Base-by-base conservation (phyloP, 2,797 vertebrate species). In the Bucorvus abyssinicus region DNA sequence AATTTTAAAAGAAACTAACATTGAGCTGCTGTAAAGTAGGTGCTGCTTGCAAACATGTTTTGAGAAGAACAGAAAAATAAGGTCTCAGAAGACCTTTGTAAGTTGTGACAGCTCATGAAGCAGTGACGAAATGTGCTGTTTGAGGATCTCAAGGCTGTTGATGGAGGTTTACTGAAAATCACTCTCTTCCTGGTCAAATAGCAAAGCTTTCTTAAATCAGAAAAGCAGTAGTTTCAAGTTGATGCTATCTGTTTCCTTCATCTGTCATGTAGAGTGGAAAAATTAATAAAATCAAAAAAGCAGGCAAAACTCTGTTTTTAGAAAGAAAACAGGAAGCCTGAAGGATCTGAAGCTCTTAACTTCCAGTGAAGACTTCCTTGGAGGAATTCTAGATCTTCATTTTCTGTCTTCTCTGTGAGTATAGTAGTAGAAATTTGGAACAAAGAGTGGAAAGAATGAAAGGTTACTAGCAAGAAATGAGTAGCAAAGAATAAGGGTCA, bases 381-480 rank as follows among this genome's bases (percentile, higher is more conserved):
- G 6, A 74, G 42, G 38, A 83, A 45, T 57, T 16, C 11, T 78
- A 23, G 6, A 6, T 90, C 52, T 69, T 61, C 17, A 8, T 82
- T 71, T 81, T 93, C 67, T 77, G 61, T 53, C 38, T 29, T 79
- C 57, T 81, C 20, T 4, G 1, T 65, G 47, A 94, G 42, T 34
- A 55, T 11, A 42, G 77, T 67, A 83, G 67, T 83, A 93, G 83
- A 93, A 92, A 64, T 87, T 79, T 96, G 94, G 95, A 96, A 29
- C 49, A 75, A 40, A 34, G 59, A 84, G 69, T 94, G 91, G 92
- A 97, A 96, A 97, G 84, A 96, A 95, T 59, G 36, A 93, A 91
- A 84, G 38, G 32, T 83, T 93, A 42, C 71, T 92, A 85, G 70
- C 64, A 81, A 90, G 67, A 86, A 69, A 61, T 59, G 21, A 87